These are phyloP conservation scores for Diachrysia chrysitis DNA, from an alignment of 2,888 invertebrate genomes.

Conservation along the genomic window DNA sequence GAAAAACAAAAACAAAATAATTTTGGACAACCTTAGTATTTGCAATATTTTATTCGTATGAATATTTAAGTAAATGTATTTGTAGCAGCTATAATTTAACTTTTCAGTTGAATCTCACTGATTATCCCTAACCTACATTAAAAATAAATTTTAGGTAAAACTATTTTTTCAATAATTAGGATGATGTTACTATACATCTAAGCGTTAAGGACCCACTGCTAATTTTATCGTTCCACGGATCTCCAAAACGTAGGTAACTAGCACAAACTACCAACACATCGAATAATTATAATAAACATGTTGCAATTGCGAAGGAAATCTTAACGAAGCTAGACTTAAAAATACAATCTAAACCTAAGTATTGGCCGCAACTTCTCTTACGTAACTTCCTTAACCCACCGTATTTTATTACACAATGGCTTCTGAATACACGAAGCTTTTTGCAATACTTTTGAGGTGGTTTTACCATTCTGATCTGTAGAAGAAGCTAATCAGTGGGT, in stretches of 20 bases:
- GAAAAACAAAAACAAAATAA: not conserved
- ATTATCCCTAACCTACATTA: too few species aligned
- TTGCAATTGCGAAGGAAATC: not conserved
- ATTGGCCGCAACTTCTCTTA: constrained; percentile 16
- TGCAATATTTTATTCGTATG: too few species aligned
- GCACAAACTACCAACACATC: not conserved
- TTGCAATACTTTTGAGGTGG: constrained; percentile 42
- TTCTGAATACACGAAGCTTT: constrained; percentile 29
- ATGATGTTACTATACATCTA: too few species aligned
- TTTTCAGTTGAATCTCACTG: too few species aligned
- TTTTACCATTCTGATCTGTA: constrained; percentile 25
- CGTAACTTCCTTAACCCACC: constrained; percentile 28
- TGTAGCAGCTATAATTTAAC: too few species aligned
- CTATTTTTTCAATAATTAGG: too few species aligned
- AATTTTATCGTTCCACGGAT: not conserved
- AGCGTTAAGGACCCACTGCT: too few species aligned
- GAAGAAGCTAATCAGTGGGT: constrained; percentile 23
- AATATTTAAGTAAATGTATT: too few species aligned
- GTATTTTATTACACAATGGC: constrained; percentile 32
- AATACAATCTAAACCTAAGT: constrained; percentile 10
- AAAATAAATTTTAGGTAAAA: too few species aligned
- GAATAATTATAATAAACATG: not conserved
- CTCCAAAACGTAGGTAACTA: constrained; percentile 1
- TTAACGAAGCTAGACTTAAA: not conserved
- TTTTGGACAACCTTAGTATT: too few species aligned